Evolutionary conservation across 2,888 invertebrate species (phyloP).

Genomic region (Habroteleia sp.): DNA sequence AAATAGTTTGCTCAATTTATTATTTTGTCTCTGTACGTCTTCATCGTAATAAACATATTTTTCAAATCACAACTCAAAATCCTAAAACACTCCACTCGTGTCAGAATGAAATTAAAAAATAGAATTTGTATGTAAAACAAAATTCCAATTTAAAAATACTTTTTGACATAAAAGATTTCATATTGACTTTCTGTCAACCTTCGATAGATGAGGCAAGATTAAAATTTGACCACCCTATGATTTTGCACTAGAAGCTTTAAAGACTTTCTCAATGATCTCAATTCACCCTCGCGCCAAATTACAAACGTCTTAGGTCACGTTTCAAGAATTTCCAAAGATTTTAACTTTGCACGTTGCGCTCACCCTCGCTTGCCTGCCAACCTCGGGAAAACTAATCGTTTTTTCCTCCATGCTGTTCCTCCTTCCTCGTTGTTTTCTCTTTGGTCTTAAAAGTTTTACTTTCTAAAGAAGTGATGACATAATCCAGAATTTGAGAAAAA

Average conservation of each 20-base stretch:
- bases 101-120: no score
- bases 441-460: slow-evolving; percentile 22
- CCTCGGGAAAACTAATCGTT: slow-evolving; percentile 46
- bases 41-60: no score
- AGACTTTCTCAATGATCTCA: slow-evolving; percentile 22
- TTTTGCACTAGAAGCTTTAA: slow-evolving; percentile 14
- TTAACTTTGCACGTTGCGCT: slow-evolving; percentile 36
- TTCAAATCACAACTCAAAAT: no score
- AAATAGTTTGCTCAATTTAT: no score
- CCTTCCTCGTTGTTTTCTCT: slow-evolving; percentile 30
- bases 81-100: no score
- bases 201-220: slow-evolving; percentile 36
- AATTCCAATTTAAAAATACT: no score
- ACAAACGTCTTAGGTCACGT: slow-evolving; percentile 40
- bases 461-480: slow-evolving; percentile 22
- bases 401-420: slow-evolving; percentile 28
- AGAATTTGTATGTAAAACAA: no score
- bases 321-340: slow-evolving; percentile 43
- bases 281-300: slow-evolving; percentile 49
- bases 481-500: slow-evolving; percentile 5
- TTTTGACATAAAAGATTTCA: no score
- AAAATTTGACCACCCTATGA: slow-evolving; percentile 26
- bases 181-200: no score
- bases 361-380: slow-evolving; percentile 28
- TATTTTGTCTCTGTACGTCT: no score